Conservation (phyloP, 2,888 invertebrate species). For the Boloria selene region DNA sequence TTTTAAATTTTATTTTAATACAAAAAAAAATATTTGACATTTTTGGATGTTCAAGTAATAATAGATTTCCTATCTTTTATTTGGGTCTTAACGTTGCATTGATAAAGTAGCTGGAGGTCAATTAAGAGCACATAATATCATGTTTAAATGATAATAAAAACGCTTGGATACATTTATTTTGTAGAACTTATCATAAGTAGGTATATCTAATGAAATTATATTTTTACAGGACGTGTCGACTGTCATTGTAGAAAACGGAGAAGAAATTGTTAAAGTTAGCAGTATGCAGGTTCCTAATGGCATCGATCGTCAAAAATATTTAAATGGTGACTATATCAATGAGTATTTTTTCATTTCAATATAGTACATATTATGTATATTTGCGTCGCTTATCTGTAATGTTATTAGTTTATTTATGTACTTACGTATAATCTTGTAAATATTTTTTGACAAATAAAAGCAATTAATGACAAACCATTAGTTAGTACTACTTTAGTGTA, state of each 20-base stretch:
- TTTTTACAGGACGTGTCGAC: conserved; percentile 58
- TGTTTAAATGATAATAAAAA: not conserved
- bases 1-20: no score
- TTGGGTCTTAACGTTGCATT: no score
- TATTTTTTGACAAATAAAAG: no score
- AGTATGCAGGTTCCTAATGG: conserved; percentile 68
- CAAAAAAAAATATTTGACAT: no score
- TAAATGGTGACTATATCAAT: conserved; percentile 58
- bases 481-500: no score
- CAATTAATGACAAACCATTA: no score
- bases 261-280: conserved; percentile 59
- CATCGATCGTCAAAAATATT: conserved; percentile 54
- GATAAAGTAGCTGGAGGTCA: no score
- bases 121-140: conserved; percentile 7
- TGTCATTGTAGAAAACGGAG: conserved; percentile 62
- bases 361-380: not conserved
- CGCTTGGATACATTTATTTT: not conserved
- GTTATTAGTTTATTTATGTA: not conserved
- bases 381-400: not conserved
- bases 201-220: not conserved
- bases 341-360: not conserved
- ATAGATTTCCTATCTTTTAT: no score
- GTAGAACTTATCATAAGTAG: no score
- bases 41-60: no score
- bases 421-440: not conserved